These are phyloP conservation scores for Meandrusa payeni DNA, from an alignment of 2,888 invertebrate genomes.

Conservation along the genomic window DNA sequence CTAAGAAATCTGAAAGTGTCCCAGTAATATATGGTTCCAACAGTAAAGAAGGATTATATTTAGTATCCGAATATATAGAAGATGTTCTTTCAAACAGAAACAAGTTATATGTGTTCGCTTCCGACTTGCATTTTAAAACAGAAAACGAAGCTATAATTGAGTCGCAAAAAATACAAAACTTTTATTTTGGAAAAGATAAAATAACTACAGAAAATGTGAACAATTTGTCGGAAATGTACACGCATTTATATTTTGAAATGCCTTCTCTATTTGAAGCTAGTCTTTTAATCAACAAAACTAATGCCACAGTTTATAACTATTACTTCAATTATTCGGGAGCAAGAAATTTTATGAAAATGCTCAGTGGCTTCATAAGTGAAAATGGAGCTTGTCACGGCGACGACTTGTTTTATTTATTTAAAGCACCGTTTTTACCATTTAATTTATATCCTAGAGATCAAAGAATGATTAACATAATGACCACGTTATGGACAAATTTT, in stretches of 20 bases:
- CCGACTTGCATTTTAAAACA: conserved; percentile 55
- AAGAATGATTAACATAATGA: conserved; percentile 51
- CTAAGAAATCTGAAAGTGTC: conserved; percentile 40
- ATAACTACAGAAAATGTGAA: conserved; percentile 54
- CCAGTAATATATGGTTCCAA: conserved; percentile 47
- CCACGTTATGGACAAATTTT: conserved; percentile 65
- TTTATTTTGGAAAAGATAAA: conserved; percentile 68
- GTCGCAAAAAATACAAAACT: conserved; percentile 47
- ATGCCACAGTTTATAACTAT: conserved; percentile 55
- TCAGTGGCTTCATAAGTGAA: conserved; percentile 41
- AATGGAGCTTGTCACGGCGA: conserved; percentile 60
- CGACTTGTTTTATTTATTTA: conserved; percentile 62
- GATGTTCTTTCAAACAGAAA: conserved; percentile 44
- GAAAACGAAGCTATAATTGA: conserved; percentile 44
- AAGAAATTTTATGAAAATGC: conserved; percentile 54
- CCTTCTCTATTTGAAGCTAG: conserved; percentile 58
- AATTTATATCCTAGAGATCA: conserved; percentile 44
- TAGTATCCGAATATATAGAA: conserved; percentile 37
- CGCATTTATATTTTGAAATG: conserved; percentile 61
- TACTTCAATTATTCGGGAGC: conserved; percentile 59
- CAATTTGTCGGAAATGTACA: conserved; percentile 56
- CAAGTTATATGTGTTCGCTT: conserved; percentile 55
- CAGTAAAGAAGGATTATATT: conserved; percentile 57
- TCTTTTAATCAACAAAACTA: conserved; percentile 33
- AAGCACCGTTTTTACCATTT: conserved; percentile 50